phyloP scores from a whole-genome alignment of 2,888 invertebrate species.

The Pterostichus niger region DNA sequence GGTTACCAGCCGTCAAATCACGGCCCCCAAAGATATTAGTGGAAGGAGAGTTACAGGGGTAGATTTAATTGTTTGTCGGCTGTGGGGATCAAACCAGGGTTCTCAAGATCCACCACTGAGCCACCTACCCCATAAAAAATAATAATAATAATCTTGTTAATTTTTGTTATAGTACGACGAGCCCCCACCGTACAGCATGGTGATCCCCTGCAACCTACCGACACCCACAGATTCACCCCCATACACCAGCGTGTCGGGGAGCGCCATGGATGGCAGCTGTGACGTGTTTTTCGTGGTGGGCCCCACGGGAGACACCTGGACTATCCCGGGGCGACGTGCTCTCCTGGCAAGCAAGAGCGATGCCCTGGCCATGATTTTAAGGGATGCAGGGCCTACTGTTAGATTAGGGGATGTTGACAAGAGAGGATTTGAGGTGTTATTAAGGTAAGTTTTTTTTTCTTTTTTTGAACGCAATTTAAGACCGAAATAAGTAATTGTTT shows the following conservation, averaged over 20 bases:
- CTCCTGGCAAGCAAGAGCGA: slow-evolving; percentile 82
- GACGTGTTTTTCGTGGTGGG: slow-evolving; percentile 84
- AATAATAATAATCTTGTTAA: too few species aligned
- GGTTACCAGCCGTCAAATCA: too few species aligned
- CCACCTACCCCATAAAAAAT: too few species aligned
- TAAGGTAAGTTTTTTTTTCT: slow-evolving; percentile 75
- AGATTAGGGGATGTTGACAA: slow-evolving; percentile 82
- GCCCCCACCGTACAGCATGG: slow-evolving; percentile 13
- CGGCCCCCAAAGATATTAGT: too few species aligned
- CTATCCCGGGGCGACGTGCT: slow-evolving; percentile 84
- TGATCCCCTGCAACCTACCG: slow-evolving; percentile 57
- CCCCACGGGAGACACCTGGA: slow-evolving; percentile 82
- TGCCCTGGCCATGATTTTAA: slow-evolving; percentile 82
- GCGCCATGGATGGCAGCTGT: slow-evolving; percentile 80
- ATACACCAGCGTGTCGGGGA: slow-evolving; percentile 69
- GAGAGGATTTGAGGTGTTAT: slow-evolving; percentile 83
- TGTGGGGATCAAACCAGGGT: too few species aligned
- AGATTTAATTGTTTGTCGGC: too few species aligned
- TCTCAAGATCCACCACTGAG: too few species aligned
- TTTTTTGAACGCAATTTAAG: not conserved
- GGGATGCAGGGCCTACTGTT: slow-evolving; percentile 77
- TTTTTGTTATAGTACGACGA: not conserved
- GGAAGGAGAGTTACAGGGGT: too few species aligned
- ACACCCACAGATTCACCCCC: slow-evolving; percentile 21
- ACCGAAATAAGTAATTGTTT: too few species aligned